phyloP scores from a whole-genome alignment of 2,113 vertebrate species.

The Syrrhaptes paradoxus region DNA sequence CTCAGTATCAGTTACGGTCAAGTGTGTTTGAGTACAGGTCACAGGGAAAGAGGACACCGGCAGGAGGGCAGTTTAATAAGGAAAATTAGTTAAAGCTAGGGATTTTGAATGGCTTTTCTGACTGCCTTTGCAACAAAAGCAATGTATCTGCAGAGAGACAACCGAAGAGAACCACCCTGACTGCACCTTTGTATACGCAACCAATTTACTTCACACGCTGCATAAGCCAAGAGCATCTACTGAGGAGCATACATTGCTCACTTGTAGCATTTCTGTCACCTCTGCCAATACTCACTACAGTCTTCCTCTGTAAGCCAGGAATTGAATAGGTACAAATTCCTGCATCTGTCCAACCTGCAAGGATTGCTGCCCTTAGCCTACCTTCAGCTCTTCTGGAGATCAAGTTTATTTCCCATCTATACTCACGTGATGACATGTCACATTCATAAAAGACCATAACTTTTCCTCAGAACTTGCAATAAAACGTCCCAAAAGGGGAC shows the following conservation, averaged over 20 bases:
- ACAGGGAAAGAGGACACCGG: neutral
- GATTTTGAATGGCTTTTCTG: neutral
- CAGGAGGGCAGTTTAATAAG: neutral
- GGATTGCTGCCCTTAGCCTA: neutral
- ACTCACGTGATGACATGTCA: accelerated
- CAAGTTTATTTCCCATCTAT: accelerated
- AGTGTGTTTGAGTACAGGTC: neutral
- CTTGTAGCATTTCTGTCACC: neutral
- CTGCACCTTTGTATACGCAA: neutral
- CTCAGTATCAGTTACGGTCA: accelerated
- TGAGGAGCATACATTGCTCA: neutral
- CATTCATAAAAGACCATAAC: neutral
- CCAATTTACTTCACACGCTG: neutral
- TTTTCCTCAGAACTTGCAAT: neutral
- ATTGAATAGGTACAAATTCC: neutral
- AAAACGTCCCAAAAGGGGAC: neutral
- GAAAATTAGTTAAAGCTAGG: neutral
- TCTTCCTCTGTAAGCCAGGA: neutral
- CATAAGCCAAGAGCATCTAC: neutral
- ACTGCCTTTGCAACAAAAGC: neutral
- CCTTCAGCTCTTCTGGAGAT: neutral
- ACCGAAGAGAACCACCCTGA: neutral
- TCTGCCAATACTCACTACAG: neutral
- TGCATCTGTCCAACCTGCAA: neutral
- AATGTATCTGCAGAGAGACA: neutral